phyloP scores from a whole-genome alignment of 2,113 vertebrate genomes.

The Chaetodon auriga region DNA sequence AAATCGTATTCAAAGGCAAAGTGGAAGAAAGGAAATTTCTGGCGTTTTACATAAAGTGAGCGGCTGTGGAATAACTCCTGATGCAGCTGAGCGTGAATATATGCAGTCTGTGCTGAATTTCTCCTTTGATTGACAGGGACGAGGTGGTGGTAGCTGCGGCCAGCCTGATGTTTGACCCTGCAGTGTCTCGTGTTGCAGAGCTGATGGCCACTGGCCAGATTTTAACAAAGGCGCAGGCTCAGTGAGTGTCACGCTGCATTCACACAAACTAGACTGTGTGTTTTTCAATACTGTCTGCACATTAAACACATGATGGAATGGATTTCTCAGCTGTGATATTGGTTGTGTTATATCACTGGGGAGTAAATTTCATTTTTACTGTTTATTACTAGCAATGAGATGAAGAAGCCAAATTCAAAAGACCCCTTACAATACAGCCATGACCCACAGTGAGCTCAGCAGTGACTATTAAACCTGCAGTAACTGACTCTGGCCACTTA shows the following conservation, averaged over 20 bases:
- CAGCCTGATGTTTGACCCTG: constrained; percentile 90
- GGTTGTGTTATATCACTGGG: neutral
- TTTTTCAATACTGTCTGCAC: neutral
- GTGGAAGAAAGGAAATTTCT: constrained; percentile 88
- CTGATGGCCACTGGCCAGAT: constrained; percentile 82
- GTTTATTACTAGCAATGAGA: neutral
- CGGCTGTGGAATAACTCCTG: neutral
- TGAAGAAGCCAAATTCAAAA: neutral
- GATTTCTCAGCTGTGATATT: neutral
- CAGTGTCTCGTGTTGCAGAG: constrained; percentile 86
- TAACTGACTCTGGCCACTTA: neutral
- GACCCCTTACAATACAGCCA: neutral
- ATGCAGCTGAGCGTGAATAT: neutral
- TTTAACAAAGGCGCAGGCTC: constrained; percentile 87
- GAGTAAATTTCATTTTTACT: neutral
- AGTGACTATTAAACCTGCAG: neutral
- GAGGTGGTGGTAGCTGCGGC: constrained; percentile 87
- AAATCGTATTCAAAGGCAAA: constrained; percentile 89
- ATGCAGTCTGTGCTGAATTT: neutral
- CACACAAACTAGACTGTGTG: neutral
- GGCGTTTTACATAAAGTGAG: constrained; percentile 92
- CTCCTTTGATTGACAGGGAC: constrained; percentile 75
- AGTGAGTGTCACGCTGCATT: constrained; percentile 81
- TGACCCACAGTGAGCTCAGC: neutral
- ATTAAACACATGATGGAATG: neutral